Percentiles rank a stretch among this genome's conserved stretches.
phyloP scores from a whole-genome alignment of 2,113 vertebrate genomes.

The Anguilla rostrata region DNA sequence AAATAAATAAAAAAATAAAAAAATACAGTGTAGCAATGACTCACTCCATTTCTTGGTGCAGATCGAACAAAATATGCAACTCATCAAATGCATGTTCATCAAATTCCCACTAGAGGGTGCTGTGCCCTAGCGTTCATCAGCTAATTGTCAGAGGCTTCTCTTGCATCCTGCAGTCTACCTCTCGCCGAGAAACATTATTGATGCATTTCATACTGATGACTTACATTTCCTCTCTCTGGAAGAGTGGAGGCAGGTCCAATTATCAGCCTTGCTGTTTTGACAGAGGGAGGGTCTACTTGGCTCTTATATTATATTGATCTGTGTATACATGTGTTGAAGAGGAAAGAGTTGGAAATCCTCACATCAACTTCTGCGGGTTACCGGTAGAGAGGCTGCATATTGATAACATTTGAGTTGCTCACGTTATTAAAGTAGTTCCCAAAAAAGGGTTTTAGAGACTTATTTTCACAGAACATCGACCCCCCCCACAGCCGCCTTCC shows the following conservation, averaged over 20 bases:
- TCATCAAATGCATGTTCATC: not conserved
- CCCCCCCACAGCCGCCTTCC: too few relatives aligned
- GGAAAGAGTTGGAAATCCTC: not conserved
- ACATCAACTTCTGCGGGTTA: not conserved
- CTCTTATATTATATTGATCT: not conserved
- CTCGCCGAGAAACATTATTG: not conserved
- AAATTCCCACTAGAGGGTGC: slow-evolving; percentile 17
- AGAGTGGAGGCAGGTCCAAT: not conserved
- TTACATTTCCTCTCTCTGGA: not conserved
- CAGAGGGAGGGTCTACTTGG: not conserved
- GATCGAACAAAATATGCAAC: not conserved
- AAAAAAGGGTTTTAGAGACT: too few relatives aligned
- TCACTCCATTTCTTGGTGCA: not conserved
- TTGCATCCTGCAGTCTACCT: not conserved
- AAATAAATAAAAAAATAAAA: not conserved
- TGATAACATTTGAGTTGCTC: not conserved
- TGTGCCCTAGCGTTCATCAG: not conserved
- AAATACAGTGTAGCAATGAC: not conserved
- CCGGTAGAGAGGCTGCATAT: not conserved
- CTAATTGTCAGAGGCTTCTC: not conserved
- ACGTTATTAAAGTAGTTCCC: not conserved
- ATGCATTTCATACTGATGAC: not conserved
- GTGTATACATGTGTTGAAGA: not conserved
- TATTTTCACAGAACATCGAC: not conserved
- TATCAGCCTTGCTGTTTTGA: not conserved